A percentile compares a stretch with the other conserved stretches of the same genome.
Conservation (phyloP, 1,140 invertebrate species). For the Sitophilus oryzae region DNA sequence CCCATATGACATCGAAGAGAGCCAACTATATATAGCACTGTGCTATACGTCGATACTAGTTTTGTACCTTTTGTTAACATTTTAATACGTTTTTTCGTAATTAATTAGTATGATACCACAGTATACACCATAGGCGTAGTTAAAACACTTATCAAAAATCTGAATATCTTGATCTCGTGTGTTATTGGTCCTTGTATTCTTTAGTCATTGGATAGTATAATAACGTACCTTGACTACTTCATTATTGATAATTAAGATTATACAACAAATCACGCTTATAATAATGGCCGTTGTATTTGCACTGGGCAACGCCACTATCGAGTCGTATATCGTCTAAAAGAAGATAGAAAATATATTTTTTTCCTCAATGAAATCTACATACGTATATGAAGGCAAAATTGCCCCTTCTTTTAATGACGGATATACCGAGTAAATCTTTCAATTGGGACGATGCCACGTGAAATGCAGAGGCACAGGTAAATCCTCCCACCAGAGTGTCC, state of each 20-base stretch:
- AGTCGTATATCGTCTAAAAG: constrained; percentile 66
- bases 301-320: constrained; percentile 53
- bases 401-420: constrained; percentile 55
- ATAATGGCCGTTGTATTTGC: constrained; percentile 62
- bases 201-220: no score
- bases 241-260: constrained; percentile 69
- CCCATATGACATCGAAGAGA: no score
- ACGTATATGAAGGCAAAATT: constrained; percentile 68
- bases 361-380: constrained; percentile 30
- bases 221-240: constrained; percentile 42
- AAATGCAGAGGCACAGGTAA: constrained; percentile 84
- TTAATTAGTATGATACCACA: no score
- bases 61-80: no score
- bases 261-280: constrained; percentile 63
- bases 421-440: constrained; percentile 77
- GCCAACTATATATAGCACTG: neutral
- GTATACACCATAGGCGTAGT: no score
- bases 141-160: no score
- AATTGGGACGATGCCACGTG: constrained; percentile 86
- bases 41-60: no score
- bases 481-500: constrained; percentile 84
- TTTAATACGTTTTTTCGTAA: no score
- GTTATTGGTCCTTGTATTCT: no score
- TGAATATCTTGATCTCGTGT: no score
- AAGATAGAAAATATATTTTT: constrained; percentile 18